A percentile compares a stretch with the other conserved stretches of the same genome.
Conservation (phyloP, 2,113 vertebrate genomes). For the Pavo muticus region DNA sequence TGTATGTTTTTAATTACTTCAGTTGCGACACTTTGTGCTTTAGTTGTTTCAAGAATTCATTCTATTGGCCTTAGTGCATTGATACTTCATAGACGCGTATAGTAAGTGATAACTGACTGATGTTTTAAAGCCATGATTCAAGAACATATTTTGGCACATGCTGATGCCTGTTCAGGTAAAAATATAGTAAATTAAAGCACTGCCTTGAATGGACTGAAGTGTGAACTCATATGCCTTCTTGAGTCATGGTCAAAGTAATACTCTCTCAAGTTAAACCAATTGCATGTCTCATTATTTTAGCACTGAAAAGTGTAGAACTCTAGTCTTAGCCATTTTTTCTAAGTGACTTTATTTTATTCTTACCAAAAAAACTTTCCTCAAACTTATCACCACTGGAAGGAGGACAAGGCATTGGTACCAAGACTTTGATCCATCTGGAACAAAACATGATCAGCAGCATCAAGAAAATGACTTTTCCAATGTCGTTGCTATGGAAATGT, state of each 20-base stretch:
- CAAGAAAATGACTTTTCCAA: not conserved
- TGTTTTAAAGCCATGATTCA: slow-evolving; percentile 17
- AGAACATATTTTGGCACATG: not conserved
- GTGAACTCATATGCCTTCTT: not conserved
- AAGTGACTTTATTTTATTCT: not conserved
- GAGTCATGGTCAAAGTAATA: slow-evolving; percentile 1
- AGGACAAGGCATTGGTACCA: not conserved
- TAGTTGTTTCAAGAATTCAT: slow-evolving; percentile 41
- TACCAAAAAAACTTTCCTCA: not conserved
- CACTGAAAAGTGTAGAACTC: not conserved
- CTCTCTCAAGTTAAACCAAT: not conserved
- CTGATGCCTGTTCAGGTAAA: slow-evolving; percentile 19
- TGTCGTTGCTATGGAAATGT: slow-evolving; percentile 26
- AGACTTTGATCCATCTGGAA: not conserved
- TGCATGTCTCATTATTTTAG: not conserved
- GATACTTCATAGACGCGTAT: not conserved
- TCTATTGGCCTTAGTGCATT: not conserved
- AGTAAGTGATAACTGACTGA: slow-evolving; percentile 35
- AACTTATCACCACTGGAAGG: not conserved
- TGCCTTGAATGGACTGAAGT: not conserved
- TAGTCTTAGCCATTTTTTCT: not conserved
- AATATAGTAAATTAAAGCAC: slow-evolving; percentile 4
- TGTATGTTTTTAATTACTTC: slow-evolving; percentile 34
- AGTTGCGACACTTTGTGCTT: not conserved
- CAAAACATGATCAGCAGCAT: not conserved